Percentiles rank a stretch among this genome's conserved stretches.
These are phyloP conservation scores for Thunnus thynnus DNA, from an alignment of 2,113 vertebrate species.

Conservation along the genomic window DNA sequence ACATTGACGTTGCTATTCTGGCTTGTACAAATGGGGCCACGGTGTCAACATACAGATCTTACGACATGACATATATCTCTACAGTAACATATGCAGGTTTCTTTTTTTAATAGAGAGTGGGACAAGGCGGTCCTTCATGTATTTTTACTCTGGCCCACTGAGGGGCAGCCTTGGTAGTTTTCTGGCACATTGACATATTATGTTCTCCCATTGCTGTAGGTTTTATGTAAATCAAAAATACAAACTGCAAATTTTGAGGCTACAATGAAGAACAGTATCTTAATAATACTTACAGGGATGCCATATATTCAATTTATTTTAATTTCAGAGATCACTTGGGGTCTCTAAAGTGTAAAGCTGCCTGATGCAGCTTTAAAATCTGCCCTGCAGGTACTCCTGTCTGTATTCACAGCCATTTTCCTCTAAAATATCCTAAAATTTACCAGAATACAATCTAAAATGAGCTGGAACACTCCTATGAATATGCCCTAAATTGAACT, in stretches of 20 bases:
- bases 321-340: no score
- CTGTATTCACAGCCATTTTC: background rate
- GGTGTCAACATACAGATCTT: background rate
- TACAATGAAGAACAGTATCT: no score
- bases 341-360: no score
- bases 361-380: background rate
- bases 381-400: background rate
- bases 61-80: background rate
- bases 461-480: no score
- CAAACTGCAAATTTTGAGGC: no score
- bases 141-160: background rate
- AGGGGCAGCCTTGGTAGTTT: background rate
- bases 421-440: background rate
- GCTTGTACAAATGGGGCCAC: constrained; percentile 16
- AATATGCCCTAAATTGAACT: no score
- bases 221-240: no score
- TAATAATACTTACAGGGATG: no score
- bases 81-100: constrained; percentile 10
- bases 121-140: background rate
- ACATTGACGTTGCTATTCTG: constrained; percentile 3
- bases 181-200: background rate
- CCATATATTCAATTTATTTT: no score
- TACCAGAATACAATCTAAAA: background rate
- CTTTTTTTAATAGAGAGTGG: background rate
- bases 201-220: no score